Percentiles rank a stretch among this genome's conserved stretches.
Conservation (phyloP, 2,888 invertebrate species). For the Mesorhabditis belari region DNA sequence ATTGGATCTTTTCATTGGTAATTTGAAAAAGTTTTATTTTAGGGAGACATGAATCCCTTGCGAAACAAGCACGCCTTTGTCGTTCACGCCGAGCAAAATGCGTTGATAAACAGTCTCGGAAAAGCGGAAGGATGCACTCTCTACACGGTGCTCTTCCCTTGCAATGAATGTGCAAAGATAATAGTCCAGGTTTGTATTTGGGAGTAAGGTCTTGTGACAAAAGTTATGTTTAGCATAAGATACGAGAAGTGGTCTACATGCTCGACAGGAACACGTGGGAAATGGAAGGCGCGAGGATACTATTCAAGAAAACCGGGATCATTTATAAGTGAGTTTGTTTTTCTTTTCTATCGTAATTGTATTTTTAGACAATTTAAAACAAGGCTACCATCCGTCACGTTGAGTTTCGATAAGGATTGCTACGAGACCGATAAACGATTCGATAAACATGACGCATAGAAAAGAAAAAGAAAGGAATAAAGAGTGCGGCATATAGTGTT, state of each 20-base stretch:
- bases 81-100: conserved; percentile 95
- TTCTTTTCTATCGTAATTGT: not conserved
- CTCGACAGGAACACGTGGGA: not conserved
- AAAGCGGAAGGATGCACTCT: conserved; percentile 71
- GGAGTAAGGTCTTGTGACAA: not conserved
- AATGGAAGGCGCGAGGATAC: not conserved
- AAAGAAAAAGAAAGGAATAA: no score
- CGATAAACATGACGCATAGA: not conserved
- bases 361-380: not conserved
- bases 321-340: not conserved
- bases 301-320: not conserved
- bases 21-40: no score
- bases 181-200: not conserved
- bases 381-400: not conserved
- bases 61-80: conserved; percentile 59
- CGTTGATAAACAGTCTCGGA: conserved; percentile 81
- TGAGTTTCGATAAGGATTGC: not conserved
- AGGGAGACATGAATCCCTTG: conserved; percentile 52
- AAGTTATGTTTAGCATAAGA: not conserved
- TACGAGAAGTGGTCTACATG: not conserved
- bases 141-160: conserved; percentile 85
- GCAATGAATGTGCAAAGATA: conserved; percentile 93
- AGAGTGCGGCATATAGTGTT: no score
- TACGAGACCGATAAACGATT: not conserved
- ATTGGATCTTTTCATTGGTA: no score